Conservation (phyloP, 2,888 invertebrate species). For the Eupithecia subfuscata region DNA sequence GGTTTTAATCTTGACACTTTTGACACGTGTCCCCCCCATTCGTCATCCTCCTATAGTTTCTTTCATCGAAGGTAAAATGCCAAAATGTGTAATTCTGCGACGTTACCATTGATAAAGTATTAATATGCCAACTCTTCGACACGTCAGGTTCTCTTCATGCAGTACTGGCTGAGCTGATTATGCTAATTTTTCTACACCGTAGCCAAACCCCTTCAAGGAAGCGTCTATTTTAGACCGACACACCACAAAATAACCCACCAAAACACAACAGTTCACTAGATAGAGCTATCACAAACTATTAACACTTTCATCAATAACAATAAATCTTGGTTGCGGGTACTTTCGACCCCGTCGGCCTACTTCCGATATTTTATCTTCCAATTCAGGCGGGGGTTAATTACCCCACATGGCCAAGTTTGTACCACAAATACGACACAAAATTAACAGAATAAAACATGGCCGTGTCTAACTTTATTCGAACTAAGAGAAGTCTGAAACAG, state of each 20-base stretch:
- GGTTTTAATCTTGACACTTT: too few relatives aligned
- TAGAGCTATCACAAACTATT: constrained; percentile 29
- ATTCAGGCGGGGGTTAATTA: constrained; percentile 43
- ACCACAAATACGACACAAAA: constrained; percentile 11
- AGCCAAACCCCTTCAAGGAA: not conserved
- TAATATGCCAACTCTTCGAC: too few relatives aligned
- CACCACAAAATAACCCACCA: not conserved
- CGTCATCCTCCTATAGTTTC: too few relatives aligned
- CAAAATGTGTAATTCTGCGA: too few relatives aligned
- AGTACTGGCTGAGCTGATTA: not conserved
- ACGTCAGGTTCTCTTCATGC: not conserved
- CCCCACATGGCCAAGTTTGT: constrained; percentile 33
- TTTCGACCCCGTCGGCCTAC: constrained; percentile 31
- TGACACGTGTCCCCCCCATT: too few relatives aligned
- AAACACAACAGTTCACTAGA: constrained; percentile 2
- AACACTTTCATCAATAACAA: constrained; percentile 36
- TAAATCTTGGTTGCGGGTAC: constrained; percentile 35
- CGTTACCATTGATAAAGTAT: too few relatives aligned
- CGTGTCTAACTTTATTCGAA: not conserved
- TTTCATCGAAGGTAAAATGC: too few relatives aligned
- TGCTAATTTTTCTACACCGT: not conserved
- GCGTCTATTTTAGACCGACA: not conserved
- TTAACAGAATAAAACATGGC: not conserved
- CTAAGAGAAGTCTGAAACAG: not conserved
- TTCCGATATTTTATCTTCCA: constrained; percentile 41